Base-by-base conservation (phyloP, 2,113 vertebrate genomes). In the Phaethornis superciliosus region DNA sequence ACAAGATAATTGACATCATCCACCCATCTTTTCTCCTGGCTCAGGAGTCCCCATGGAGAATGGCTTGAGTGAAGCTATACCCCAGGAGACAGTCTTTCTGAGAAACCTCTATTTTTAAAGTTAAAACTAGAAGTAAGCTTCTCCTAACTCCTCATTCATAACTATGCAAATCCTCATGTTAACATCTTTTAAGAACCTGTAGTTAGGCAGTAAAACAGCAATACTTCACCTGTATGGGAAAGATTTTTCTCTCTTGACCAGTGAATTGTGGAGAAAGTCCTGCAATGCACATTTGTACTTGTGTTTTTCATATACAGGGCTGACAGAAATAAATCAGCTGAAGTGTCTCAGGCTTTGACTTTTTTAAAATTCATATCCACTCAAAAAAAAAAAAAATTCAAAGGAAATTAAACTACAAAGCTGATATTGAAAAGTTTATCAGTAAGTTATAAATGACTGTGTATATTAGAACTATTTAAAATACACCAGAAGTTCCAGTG, bases 1-100 rank as follows among this genome's bases (percentile, higher is more conserved):
- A 70, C 55, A 74, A 78, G 68, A 27, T 78, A 95, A 83, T 83
- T 89, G 81, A 67, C 51, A 81, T 32, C 83, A 76, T 72, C 37
- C 9, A 18, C 67, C 67, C 56, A 12, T 42, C n/a, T 28, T 32
- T 6, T 24, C 40, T 64, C 35, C 35, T 56, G 28, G 7, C 52
- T 83, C 83, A 78, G 33, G 49, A 91, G 86, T 75, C 33, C 69
- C 22, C 4, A 2, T 70, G 71, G 91, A 85, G 68, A 67, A 80
- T 65, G 21, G 18, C 27, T 47, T 27, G 47, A 83, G 55, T 60
- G 28, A 9, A 67, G 15, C 16, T 67, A 74, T 26, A 30, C 27
- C 37, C 32, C 20, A 52, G 2, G 26, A 87, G 30, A 49, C 2
- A 14, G 35, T 51, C 55, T 58, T 55, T 42, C 40, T 64, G 32